Percentiles rank a stretch among this genome's conserved stretches.
phyloP scores from a whole-genome alignment of 2,113 vertebrate species.

The Xiphophorus hellerii region DNA sequence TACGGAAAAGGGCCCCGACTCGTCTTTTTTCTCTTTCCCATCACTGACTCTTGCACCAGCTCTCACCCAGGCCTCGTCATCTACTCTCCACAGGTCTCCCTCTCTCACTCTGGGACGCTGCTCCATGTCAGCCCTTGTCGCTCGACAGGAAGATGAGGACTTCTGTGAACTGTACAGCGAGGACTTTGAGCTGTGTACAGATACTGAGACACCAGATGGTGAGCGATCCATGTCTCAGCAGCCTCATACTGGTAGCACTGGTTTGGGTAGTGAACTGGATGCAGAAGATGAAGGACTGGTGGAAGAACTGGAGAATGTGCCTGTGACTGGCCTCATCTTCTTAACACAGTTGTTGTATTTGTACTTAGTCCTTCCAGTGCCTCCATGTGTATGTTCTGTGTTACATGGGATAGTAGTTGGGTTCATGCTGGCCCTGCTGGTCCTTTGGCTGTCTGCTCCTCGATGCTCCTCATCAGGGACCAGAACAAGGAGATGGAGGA shows the following conservation, averaged over 20 bases:
- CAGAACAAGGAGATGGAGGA: conserved; percentile 54
- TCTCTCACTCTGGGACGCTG: conserved; percentile 90
- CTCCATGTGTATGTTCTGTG: conserved; percentile 87
- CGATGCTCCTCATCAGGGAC: conserved; percentile 71
- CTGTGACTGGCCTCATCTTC: conserved; percentile 86
- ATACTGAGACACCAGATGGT: conserved; percentile 82
- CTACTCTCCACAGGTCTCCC: conserved; percentile 64
- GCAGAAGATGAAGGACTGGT: conserved; percentile 73
- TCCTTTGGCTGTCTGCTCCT: conserved; percentile 91
- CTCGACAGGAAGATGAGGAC: conserved; percentile 94
- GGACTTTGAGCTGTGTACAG: conserved; percentile 88
- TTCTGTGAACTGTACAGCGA: conserved; percentile 94
- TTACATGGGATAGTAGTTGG: conserved; percentile 88
- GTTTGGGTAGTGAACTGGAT: conserved; percentile 83
- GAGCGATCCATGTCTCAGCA: conserved; percentile 69
- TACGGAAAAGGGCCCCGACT: conserved; percentile 71
- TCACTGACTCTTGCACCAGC: conserved; percentile 59
- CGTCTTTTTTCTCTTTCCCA: conserved; percentile 67
- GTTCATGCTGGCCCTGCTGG: conserved; percentile 89
- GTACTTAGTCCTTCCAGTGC: conserved; percentile 91
- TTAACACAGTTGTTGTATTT: conserved; percentile 88
- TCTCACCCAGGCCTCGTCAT: conserved; percentile 40
- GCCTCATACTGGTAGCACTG: conserved; percentile 67
- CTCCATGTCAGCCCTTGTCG: conserved; percentile 92
- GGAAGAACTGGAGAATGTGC: conserved; percentile 76